Evolutionary conservation across 2,113 vertebrate genomes (phyloP), one percentile per base, ranked within the genome.

Genomic region (Cercopithecus mona): DNA sequence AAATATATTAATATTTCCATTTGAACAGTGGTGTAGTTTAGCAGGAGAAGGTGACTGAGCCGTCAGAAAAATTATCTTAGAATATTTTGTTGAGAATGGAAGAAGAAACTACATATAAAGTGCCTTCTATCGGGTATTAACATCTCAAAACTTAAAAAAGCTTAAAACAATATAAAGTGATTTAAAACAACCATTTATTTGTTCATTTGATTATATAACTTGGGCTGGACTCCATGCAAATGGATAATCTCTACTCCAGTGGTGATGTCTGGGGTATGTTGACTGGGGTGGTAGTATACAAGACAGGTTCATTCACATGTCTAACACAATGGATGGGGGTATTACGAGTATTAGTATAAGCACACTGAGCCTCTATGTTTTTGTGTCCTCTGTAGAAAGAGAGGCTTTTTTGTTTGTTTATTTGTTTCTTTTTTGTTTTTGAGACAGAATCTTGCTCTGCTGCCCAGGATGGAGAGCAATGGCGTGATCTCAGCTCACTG

Each of bases 1-100:
- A 35, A 96, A 25, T 64, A 66, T 27, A 40, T 75, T 68, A 92
- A 48, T 83, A 90, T 76, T 84, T 93, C 16, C n/a, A 93, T 92
- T 76, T 84, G 45, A 27, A 88, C 17, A 87, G 61, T 2, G 70
- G 4, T 89, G 0, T 32, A 76, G 9, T 45, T 81, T 86, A 88
- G 12, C 16, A 94, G 27, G 40, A 64, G 2, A 75, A 91, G 76
- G 14, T 57, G 35, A 23, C 73, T 85, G 72, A 8, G 38, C 43
- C 45, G 2, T 66, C 30, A 89, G 22, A 81, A 86, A 59, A 5
- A 6, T 20, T 64, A 0, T 68, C 70, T 32, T 92, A 80, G 48
- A 52, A 85, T 0, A 1, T 82, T 84, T 55, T 94, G 6, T 66
- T 27, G 22, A 86, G 75, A 88, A 83, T 92, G 70, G 3, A 30